Evolutionary conservation across 2,113 vertebrate species (phyloP).

Genomic region (Leucopsar rothschildi): DNA sequence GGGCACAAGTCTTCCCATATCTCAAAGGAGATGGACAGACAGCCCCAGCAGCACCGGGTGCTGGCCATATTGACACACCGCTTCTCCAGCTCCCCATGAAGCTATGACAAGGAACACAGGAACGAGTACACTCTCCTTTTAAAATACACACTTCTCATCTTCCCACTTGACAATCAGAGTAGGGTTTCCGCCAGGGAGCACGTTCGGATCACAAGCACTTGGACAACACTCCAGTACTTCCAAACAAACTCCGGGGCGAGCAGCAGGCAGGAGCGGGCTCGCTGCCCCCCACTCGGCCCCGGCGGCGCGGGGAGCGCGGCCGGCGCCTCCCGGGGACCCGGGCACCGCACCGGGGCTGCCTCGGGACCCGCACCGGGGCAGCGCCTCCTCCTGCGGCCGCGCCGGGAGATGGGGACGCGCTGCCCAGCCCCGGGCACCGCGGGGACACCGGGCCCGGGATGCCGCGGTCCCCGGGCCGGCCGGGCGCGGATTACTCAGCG

Average conservation of each 20-base stretch:
- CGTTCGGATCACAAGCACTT: neutral
- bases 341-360: neutral
- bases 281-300: neutral
- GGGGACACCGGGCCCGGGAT: no score
- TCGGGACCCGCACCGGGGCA: neutral
- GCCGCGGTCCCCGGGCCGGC: no score
- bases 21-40: fast-evolving
- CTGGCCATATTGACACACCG: neutral
- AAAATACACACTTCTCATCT: neutral
- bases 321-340: neutral
- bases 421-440: no score
- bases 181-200: neutral
- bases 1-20: neutral
- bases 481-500: no score
- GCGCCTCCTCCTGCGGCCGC: no score
- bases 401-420: no score
- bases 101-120: fast-evolving
- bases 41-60: neutral
- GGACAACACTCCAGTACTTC: neutral
- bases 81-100: fast-evolving
- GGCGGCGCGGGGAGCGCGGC: neutral
- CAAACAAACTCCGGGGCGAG: neutral
- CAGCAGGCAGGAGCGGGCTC: neutral
- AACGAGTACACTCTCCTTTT: neutral
- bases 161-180: neutral